Conservation (phyloP, 2,888 invertebrate genomes). For the Synanthedon myopaeformis region DNA sequence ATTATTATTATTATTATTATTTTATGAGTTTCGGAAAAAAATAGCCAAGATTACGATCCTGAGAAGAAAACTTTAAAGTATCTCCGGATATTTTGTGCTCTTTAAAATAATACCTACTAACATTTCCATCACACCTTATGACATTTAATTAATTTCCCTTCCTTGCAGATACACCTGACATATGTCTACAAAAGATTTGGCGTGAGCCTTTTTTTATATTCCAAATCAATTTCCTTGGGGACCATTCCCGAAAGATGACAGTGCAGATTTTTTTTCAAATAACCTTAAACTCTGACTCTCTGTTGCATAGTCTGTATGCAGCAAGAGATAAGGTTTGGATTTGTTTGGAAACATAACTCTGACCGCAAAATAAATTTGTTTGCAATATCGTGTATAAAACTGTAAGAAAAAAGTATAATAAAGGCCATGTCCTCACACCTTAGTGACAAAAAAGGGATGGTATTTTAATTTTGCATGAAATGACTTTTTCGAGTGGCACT, state of each 20-base stretch:
- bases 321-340: neutral
- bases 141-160: too few relatives aligned
- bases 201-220: neutral
- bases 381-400: slow-evolving; percentile 14
- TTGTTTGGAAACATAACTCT: neutral
- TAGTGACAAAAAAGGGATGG: slow-evolving; percentile 34
- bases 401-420: slow-evolving; percentile 33
- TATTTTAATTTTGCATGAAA: slow-evolving; percentile 60
- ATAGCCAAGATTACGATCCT: too few relatives aligned
- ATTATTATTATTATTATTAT: too few relatives aligned
- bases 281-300: neutral
- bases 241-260: slow-evolving; percentile 33
- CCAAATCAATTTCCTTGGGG: slow-evolving; percentile 20
- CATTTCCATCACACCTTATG: too few relatives aligned
- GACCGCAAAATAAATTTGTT: neutral
- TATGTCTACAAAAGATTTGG: neutral
- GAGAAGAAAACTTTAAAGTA: too few relatives aligned
- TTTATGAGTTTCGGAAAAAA: too few relatives aligned
- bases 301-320: neutral
- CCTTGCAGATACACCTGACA: neutral
- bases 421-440: slow-evolving; percentile 29
- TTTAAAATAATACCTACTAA: too few relatives aligned
- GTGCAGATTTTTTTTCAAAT: slow-evolving; percentile 14
- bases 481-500: slow-evolving; percentile 24
- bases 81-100: too few relatives aligned